phyloP scores from a whole-genome alignment of 1,140 invertebrate genomes.

The Onthophagus taurus region DNA sequence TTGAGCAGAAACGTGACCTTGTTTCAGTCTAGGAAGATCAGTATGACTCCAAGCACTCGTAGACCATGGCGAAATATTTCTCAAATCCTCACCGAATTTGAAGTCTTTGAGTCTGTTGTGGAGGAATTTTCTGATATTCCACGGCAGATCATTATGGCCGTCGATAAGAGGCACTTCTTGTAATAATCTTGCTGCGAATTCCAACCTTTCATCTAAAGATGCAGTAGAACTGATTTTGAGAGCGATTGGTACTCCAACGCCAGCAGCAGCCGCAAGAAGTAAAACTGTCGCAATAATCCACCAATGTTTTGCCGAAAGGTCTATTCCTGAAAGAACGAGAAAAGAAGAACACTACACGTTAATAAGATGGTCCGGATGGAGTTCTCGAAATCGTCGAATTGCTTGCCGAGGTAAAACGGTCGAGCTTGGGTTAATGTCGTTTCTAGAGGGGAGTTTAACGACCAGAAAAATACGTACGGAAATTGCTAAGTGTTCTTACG shows the following conservation, averaged over 20 bases:
- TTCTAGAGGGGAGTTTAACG: too few species aligned
- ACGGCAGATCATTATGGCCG: constrained; percentile 87
- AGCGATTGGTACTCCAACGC: constrained; percentile 55
- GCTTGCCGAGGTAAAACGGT: too few species aligned
- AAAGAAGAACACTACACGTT: constrained; percentile 9
- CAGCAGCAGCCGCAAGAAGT: constrained; percentile 53
- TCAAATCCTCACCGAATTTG: constrained; percentile 62
- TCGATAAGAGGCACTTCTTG: constrained; percentile 56
- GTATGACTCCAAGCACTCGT: constrained; percentile 72
- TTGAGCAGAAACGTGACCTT: constrained; percentile 76
- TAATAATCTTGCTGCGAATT: constrained; percentile 47
- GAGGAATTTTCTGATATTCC: constrained; percentile 79
- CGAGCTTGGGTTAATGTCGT: too few species aligned
- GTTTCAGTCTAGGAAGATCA: constrained; percentile 66
- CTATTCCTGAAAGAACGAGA: constrained; percentile 38
- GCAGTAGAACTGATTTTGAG: constrained; percentile 53
- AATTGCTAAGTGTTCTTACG: too few species aligned
- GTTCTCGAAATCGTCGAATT: too few species aligned
- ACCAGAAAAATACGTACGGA: too few species aligned
- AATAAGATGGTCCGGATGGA: too few species aligned
- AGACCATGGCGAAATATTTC: constrained; percentile 65
- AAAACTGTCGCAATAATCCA: constrained; percentile 55
- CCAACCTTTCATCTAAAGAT: constrained; percentile 52
- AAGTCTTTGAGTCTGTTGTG: constrained; percentile 78
- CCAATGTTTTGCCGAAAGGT: constrained; percentile 48